These are phyloP conservation scores for Armadillidium nasatum DNA, from an alignment of 1,140 invertebrate species.

Conservation along the genomic window DNA sequence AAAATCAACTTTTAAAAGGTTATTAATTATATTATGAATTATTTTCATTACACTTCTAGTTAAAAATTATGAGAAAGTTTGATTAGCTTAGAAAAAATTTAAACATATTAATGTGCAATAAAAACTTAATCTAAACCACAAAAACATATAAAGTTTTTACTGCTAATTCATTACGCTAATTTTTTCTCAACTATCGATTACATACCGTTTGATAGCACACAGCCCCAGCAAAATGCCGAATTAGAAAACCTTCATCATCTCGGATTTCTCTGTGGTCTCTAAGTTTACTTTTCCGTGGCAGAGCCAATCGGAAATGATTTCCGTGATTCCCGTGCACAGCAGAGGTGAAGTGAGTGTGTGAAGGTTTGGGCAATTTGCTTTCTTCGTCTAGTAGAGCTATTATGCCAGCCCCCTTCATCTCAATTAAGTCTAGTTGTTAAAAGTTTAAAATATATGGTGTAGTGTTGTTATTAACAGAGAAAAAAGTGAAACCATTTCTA, in stretches of 20 bases:
- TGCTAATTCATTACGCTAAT: too few relatives aligned
- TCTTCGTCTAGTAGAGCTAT: slow-evolving; percentile 94
- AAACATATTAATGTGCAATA: neutral
- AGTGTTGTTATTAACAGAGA: too few relatives aligned
- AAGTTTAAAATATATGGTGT: too few relatives aligned
- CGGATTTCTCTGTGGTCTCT: slow-evolving; percentile 86
- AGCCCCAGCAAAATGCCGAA: slow-evolving; percentile 94
- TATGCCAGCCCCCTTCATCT: slow-evolving; percentile 79
- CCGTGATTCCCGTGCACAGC: slow-evolving; percentile 80
- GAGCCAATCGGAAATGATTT: slow-evolving; percentile 74
- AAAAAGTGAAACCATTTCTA: too few relatives aligned
- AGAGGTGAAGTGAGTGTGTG: slow-evolving; percentile 82
- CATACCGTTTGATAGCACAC: slow-evolving; percentile 92
- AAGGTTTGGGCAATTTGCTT: slow-evolving; percentile 89
- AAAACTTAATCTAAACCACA: slow-evolving; percentile 18
- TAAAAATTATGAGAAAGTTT: neutral
- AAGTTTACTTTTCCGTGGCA: slow-evolving; percentile 84
- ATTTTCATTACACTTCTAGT: too few relatives aligned
- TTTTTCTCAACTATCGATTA: neutral
- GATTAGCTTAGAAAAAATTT: too few relatives aligned
- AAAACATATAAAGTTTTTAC: too few relatives aligned
- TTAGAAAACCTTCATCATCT: slow-evolving; percentile 94
- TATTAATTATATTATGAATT: too few relatives aligned
- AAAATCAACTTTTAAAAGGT: too few relatives aligned
- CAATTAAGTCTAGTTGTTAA: slow-evolving; percentile 68